A percentile compares a stretch with the other conserved stretches of the same genome.
phyloP scores from a whole-genome alignment of 2,113 vertebrate genomes.

The Callipepla californica region DNA sequence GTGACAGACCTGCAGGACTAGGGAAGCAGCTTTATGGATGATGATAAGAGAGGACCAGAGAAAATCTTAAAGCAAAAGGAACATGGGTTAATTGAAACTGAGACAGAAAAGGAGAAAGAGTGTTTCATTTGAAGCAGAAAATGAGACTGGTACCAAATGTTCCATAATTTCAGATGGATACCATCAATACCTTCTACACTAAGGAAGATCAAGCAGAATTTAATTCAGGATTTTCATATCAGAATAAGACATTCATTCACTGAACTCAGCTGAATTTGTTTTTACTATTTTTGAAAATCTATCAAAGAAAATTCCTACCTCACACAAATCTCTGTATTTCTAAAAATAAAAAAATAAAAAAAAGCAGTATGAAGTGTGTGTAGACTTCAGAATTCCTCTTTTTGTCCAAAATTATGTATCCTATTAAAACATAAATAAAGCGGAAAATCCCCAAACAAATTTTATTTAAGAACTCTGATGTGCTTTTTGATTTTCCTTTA shows the following conservation, averaged over 20 bases:
- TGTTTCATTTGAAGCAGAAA: neutral
- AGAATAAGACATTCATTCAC: neutral
- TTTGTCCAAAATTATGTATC: neutral
- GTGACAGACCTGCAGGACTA: neutral
- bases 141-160: neutral
- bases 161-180: neutral
- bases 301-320: neutral
- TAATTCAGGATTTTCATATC: neutral
- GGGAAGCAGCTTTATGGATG: neutral
- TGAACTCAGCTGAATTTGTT: neutral
- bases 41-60: neutral
- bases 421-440: neutral
- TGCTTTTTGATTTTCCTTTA: rapidly evolving
- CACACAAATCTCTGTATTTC: neutral
- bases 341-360: neutral
- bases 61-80: neutral
- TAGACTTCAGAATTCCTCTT: neutral
- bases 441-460: neutral
- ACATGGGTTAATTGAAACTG: neutral
- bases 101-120: neutral
- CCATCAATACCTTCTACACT: neutral
- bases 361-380: neutral
- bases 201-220: neutral
- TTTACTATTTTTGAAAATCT: neutral
- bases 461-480: neutral